Percentiles rank a stretch among this genome's conserved stretches.
phyloP scores from a whole-genome alignment of 2,888 invertebrate genomes.

The Melipona beecheii region DNA sequence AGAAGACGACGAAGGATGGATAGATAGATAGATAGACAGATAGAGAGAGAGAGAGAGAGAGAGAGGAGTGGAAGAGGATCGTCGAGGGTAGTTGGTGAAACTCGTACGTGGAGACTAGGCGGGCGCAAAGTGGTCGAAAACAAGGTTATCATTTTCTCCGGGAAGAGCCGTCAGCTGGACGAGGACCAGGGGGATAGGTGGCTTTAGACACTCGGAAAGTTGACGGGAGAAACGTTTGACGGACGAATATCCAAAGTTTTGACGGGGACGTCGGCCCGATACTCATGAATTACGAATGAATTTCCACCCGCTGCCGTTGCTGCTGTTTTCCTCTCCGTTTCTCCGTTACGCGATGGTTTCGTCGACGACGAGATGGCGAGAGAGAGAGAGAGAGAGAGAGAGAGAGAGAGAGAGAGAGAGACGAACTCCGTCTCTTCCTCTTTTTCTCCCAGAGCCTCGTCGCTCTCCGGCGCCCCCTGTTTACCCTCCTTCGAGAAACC shows the following conservation, averaged over 20 bases:
- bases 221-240: constrained; percentile 79
- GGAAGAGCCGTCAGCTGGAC: constrained; percentile 71
- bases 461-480: constrained; percentile 21
- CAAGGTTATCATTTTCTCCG: constrained; percentile 75
- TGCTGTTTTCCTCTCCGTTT: constrained; percentile 17
- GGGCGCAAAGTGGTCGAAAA: constrained; percentile 72
- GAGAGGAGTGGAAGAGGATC: constrained; percentile 11
- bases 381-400: background rate
- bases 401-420: background rate
- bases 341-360: background rate
- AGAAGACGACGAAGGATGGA: no score
- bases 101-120: constrained; percentile 62
- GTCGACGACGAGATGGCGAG: no score
- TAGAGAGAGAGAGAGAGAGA: background rate
- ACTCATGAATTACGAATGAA: constrained; percentile 79
- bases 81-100: constrained; percentile 55
- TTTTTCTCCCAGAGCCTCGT: background rate
- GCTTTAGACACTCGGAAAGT: constrained; percentile 74
- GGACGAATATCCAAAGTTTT: constrained; percentile 78
- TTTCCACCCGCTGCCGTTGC: constrained; percentile 41
- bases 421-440: background rate
- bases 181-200: constrained; percentile 60
- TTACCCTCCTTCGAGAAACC: constrained; percentile 57
- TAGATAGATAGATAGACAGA: no score
- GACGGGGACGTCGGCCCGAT: constrained; percentile 71